Conservation (phyloP, 1,140 invertebrate genomes). For the Dendroctonus ponderosae region DNA sequence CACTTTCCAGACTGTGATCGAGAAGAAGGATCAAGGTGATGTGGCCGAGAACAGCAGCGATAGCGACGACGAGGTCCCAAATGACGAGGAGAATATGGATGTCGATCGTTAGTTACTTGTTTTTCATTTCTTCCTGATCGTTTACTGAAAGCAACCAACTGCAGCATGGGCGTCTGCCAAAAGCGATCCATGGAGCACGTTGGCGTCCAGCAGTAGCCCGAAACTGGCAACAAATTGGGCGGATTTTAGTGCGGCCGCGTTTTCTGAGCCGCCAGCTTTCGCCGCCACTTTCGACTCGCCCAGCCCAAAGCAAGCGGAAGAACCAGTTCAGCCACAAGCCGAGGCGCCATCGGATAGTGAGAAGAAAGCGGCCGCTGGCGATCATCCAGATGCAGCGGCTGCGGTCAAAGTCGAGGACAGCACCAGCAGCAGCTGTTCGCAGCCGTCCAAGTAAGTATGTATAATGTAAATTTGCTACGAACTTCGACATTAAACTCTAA, state of each 20-base stretch:
- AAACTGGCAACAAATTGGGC: conserved; percentile 41
- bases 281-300: background rate
- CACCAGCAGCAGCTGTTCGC: background rate
- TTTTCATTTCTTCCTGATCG: background rate
- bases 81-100: conserved; percentile 43
- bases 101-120: conserved; percentile 45
- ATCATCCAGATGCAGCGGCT: conserved; percentile 1
- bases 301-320: background rate
- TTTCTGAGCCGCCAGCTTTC: conserved; percentile 11
- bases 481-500: no score
- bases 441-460: conserved; percentile 15
- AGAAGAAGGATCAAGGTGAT: conserved; percentile 50
- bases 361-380: conserved; percentile 3
- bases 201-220: conserved; percentile 9
- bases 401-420: conserved; percentile 1
- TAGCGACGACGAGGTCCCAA: conserved; percentile 44
- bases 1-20: conserved; percentile 54
- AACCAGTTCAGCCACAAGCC: background rate
- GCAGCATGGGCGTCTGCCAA: conserved; percentile 44
- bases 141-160: background rate
- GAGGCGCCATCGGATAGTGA: background rate
- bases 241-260: conserved; percentile 44
- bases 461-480: no score
- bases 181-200: conserved; percentile 40
- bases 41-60: conserved; percentile 22